phyloP scores from a whole-genome alignment of 1,140 invertebrate species.

The Lordiphosa collinella region DNA sequence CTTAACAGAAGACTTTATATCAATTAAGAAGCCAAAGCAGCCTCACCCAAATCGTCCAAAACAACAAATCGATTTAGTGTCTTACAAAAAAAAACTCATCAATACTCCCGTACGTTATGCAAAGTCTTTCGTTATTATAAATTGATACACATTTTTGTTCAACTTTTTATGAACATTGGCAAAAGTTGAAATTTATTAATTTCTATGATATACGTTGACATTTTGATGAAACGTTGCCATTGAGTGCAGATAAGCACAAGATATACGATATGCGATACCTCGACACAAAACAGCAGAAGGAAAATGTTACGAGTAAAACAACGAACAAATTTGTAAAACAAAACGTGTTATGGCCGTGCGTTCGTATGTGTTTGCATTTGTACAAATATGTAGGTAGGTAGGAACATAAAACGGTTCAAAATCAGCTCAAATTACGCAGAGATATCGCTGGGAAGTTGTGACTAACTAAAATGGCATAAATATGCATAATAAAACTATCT shows the following conservation, averaged over 20 bases:
- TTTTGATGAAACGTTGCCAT: slow-evolving; percentile 75
- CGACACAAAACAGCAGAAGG: slow-evolving; percentile 31
- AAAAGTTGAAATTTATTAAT: slow-evolving; percentile 70
- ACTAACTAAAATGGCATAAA: slow-evolving; percentile 40
- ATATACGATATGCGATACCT: slow-evolving; percentile 41
- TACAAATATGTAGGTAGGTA: slow-evolving; percentile 6
- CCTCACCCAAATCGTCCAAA: no score
- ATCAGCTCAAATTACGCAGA: slow-evolving; percentile 54
- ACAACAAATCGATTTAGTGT: background rate
- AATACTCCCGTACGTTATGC: slow-evolving; percentile 31
- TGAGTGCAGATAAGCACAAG: slow-evolving; percentile 69
- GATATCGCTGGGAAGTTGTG: slow-evolving; percentile 8
- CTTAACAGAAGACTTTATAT: no score
- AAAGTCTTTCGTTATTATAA: slow-evolving; percentile 41
- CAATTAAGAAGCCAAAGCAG: no score
- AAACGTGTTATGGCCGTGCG: slow-evolving; percentile 58
- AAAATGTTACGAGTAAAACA: slow-evolving; percentile 26
- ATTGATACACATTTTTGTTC: slow-evolving; percentile 42
- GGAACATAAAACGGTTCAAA: slow-evolving; percentile 31
- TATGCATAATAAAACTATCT: slow-evolving; percentile 46
- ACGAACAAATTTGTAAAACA: slow-evolving; percentile 66
- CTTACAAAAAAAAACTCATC: slow-evolving; percentile 23
- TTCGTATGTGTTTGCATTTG: background rate
- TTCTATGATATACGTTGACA: slow-evolving; percentile 73
- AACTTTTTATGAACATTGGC: slow-evolving; percentile 32